Percentiles rank a stretch among this genome's conserved stretches.
Evolutionary conservation across 1,140 invertebrate genomes (phyloP).

Genomic region (Papilio polyxenes): DNA sequence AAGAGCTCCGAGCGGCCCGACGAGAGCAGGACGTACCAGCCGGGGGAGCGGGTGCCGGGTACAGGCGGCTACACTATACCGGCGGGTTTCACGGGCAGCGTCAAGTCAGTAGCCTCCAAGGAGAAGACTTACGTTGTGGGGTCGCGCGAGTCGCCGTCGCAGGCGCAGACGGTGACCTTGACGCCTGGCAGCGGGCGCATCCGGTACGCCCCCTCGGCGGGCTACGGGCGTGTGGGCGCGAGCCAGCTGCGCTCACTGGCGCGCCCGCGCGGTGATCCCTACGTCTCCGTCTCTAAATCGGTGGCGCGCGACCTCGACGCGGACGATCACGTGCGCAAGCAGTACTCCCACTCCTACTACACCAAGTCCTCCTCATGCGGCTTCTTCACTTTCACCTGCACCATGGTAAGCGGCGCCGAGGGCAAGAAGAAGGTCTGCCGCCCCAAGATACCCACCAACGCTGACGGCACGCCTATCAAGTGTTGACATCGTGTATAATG

Average conservation of each 20-base stretch:
- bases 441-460: slow-evolving; percentile 82
- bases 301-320: slow-evolving; percentile 84
- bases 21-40: slow-evolving; percentile 81
- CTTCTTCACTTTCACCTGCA: slow-evolving; percentile 91
- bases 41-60: slow-evolving; percentile 83
- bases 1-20: slow-evolving; percentile 72
- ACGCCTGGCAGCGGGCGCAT: slow-evolving; percentile 81
- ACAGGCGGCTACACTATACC: slow-evolving; percentile 85
- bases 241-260: slow-evolving; percentile 67
- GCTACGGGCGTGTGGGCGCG: slow-evolving; percentile 70
- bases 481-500: slow-evolving; percentile 58
- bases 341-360: slow-evolving; percentile 88
- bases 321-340: slow-evolving; percentile 83
- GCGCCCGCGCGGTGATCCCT: slow-evolving; percentile 75
- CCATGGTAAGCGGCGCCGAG: slow-evolving; percentile 87
- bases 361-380: slow-evolving; percentile 92
- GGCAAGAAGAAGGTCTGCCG: slow-evolving; percentile 90
- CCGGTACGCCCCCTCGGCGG: slow-evolving; percentile 67
- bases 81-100: slow-evolving; percentile 84
- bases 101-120: slow-evolving; percentile 82
- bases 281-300: slow-evolving; percentile 88
- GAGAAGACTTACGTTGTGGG: slow-evolving; percentile 81
- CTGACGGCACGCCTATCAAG: slow-evolving; percentile 76
- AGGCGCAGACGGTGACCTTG: slow-evolving; percentile 84
- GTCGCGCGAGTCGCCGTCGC: slow-evolving; percentile 81